Base-by-base conservation (phyloP, 2,888 invertebrate genomes). In the Choreutis nemorana region DNA sequence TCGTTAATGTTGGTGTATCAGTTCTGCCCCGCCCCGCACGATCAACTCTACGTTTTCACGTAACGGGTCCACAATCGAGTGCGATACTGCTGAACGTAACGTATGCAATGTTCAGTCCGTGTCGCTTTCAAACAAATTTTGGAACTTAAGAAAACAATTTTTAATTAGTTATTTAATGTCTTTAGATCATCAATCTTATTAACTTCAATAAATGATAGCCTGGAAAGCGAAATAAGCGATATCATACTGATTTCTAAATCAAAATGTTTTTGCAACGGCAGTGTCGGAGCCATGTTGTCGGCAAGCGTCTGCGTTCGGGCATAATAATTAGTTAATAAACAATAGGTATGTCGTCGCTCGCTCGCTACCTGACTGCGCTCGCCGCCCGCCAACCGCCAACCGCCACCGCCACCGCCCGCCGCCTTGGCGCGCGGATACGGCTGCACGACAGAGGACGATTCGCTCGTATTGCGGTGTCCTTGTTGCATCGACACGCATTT, bases 31-130 rank as follows among this genome's bases (percentile, higher is more conserved):
- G 62, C 71, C 72, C 65, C 68, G 62, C 65, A 50, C 63, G n/a
- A n/a, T n/a, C n/a, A n/a, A 59, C 63, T 71, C 65, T 55, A 61
- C 68, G 70, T 75, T 77, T 66, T 75, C 73, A 75, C 73, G 77
- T 77, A 78, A 78, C 78, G 78, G n/a, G 77, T 79, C 70, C 64
- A 71, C 72, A 77, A 78, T 75, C 73, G 75, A 77, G 78, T 77
- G 77, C 73, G 66, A 66, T 75, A 68, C 71, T 66, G 72, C 63
- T 50, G 62, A 63, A 64, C 64, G 68, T 63, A 61, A 67, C 20
- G 23, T n/a, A 25, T 26, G 30, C 58, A 56, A 53, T 57, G 50
- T 48, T 53, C 55, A 57, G 54, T 55, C 54, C 55, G n/a, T n/a
- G n/a, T n/a, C n/a, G n/a, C n/a, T n/a, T n/a, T n/a, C n/a, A n/a